Evolutionary conservation across 64 coral and sea anemone species (phyloP), one percentile per base, ranked within the genome.

Genomic region (Trachythela sp.): DNA sequence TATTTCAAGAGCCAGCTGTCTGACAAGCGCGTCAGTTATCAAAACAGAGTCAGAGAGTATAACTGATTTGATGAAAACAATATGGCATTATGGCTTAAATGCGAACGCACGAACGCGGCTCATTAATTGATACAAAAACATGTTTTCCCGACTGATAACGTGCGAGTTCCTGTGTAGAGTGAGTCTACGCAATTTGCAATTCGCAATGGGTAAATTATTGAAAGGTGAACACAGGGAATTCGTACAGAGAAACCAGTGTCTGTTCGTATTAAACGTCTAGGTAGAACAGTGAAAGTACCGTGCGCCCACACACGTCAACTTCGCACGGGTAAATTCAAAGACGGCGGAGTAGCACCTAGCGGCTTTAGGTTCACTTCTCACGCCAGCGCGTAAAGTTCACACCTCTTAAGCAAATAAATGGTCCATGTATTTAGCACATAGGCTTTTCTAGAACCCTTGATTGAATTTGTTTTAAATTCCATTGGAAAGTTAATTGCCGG

Each of bases 51-150:
- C 75, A 80, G 8, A 80, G 75, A 39, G 33, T 39, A n/a, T n/a
- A 80, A 35, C 33, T 37, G 75, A 80, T 80, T 80, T 80, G 75
- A 80, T 80, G 75, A 80, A 80, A 80, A 80, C 75, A 80, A 80
- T 80, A 80, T 80, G 75, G 75, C 75, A 80, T 34, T 80, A 80
- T 80, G 75, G 75, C 75, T 80, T 39, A 80, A 80, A 80, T 80
- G 20, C 75, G 9, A 80, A 64, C 33, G 75, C 31, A 80, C 13
- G 2, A 39, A 80, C 75, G 75, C 75, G 75, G 75, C 75, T 80
- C 33, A 80, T 80, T 80, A 80, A 80, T 80, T 80, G 75, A 36
- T 18, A 64, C 0, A 37, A 80, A 80, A 80, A 80, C 75, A 80
- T 80, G 75, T 80, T 80, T 80, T 80, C 35, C 75, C 75, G 31